Base-by-base conservation (phyloP, 2,113 vertebrate species). In the Poeciliopsis prolifica region DNA sequence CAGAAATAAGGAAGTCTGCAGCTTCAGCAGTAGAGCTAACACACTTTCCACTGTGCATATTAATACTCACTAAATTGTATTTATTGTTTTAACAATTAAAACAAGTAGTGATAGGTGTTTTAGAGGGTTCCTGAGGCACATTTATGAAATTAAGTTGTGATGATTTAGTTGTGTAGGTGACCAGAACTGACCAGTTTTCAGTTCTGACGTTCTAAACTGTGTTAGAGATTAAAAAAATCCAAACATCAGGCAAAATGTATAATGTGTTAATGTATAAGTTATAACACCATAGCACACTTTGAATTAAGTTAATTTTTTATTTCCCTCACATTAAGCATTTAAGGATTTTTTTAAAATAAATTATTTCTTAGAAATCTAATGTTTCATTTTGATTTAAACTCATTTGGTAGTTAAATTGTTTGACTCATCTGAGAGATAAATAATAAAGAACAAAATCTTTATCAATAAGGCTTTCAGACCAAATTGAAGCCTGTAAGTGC, bases 401-500 rank as follows among this genome's bases (percentile, higher is more conserved):
- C 17, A 17, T 3, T 24, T n/a, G 24, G 19, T 11, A 58, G 51
- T 58, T 58, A 58, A n/a, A 58, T 58, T 58, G n/a, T n/a, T n/a
- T 9, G 51, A 58, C 51, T 58, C 22, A 58, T 58, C 22, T 10
- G 5, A 54, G 22, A 28, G 13, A 24, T 24, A 11, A 12, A 68
- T 11, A 12, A 68, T 11, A 44, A 26, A 7, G 19, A 33, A 65
- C 19, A 17, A 51, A 28, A 51, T 48, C 19, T 24, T 42, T 24
- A 40, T 66, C 33, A 29, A 30, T 42, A 64, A 63, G 9, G 35
- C 61, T 72, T 64, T 63, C 66, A 68, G 42, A 4, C 17, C 14
- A 44, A 68, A 68, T 68, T 66, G 40, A 40, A 66, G 28, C 31
- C 30, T 66, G 69, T 65, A 40, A 61, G 19, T 28, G 54, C 54